Evolutionary conservation across 1,140 invertebrate genomes (phyloP), one percentile per base, ranked within the genome.

Genomic region (Galendromus occidentalis): DNA sequence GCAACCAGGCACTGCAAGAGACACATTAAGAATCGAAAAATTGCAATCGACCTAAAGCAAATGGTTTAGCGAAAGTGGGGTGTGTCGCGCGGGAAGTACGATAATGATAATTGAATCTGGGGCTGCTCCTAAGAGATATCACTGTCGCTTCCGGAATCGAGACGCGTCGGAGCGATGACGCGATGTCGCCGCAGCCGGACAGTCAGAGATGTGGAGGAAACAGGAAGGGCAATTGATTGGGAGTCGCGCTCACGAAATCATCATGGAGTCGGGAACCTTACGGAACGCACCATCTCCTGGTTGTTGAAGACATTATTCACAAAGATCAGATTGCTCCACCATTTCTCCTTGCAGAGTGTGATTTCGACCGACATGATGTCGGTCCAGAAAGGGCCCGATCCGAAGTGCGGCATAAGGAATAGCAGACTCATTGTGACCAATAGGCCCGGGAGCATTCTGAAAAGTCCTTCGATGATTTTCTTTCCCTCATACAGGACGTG

Each of bases 271-370:
- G 42, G 42, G 18, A 25, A 59, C n/a, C 14, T 59, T 44, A n/a
- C n/a, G n/a, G n/a, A n/a, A 67, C 69, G 66, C 63, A 69, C 69
- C 30, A 65, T 51, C 20, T 68, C 65, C 42, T 72, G 65, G 1
- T 65, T 68, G 18, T 72, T 67, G 18, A 76, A 70, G 1, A 77
- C 68, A 55, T 78, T 78, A 67, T 77, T 78, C 25, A 78, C 68
- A 67, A 76, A 78, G 1, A 78, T 70, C 0, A 78, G 47, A 69
- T 78, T 78, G 4, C 73, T 74, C 77, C 77, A 78, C 77, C 77
- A 78, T 44, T 74, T 73, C 1, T 70, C 67, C 65, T 72, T 70
- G 69, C 77, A 78, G 64, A 64, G 67, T n/a, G 65, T 25, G n/a
- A 68, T 65, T 0, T 44, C 28, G 14, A 45, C 64, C 20, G 63